A percentile compares a stretch with the other conserved stretches of the same genome.
Conservation (phyloP, 2,888 invertebrate species). For the Hermodice carunculata region DNA sequence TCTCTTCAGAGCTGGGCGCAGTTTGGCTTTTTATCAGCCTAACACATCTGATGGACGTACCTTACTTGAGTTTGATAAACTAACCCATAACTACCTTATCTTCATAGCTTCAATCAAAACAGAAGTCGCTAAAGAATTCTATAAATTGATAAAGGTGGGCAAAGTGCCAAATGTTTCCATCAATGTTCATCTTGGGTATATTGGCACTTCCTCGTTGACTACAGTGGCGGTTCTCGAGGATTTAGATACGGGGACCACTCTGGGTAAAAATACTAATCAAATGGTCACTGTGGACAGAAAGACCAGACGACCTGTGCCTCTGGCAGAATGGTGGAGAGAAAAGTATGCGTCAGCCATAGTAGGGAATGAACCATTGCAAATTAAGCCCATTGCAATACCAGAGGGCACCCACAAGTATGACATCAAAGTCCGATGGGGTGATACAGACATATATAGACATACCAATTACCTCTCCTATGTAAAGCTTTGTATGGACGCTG, state of each 20-base stretch:
- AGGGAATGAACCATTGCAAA: slow-evolving; percentile 39
- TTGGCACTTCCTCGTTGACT: slow-evolving; percentile 34
- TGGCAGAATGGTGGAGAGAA: slow-evolving; percentile 61
- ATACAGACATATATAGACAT: slow-evolving; percentile 39
- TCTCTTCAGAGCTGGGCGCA: slow-evolving; percentile 24
- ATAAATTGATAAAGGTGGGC: slow-evolving; percentile 18
- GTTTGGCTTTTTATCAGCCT: slow-evolving; percentile 30
- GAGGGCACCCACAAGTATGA: slow-evolving; percentile 22
- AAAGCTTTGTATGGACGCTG: slow-evolving; percentile 39
- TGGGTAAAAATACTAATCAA: slow-evolving; percentile 46
- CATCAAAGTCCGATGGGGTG: slow-evolving; percentile 37
- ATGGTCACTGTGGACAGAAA: slow-evolving; percentile 53
- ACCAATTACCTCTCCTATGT: slow-evolving; percentile 39
- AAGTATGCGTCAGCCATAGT: slow-evolving; percentile 46
- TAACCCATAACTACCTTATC: slow-evolving; percentile 30
- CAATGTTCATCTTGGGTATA: slow-evolving; percentile 33
- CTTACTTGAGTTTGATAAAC: slow-evolving; percentile 37
- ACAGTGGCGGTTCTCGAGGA: slow-evolving; percentile 25
- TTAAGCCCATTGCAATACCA: slow-evolving; percentile 44
- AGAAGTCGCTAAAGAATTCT: slow-evolving; percentile 18
- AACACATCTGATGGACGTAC: slow-evolving; percentile 8
- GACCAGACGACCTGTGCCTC: slow-evolving; percentile 50
- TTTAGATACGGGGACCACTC: slow-evolving; percentile 12
- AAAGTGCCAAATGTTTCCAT: slow-evolving; percentile 15
- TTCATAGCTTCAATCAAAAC: slow-evolving; percentile 38